phyloP scores from a whole-genome alignment of 1,140 invertebrate genomes.

The Drosophila hydei region DNA sequence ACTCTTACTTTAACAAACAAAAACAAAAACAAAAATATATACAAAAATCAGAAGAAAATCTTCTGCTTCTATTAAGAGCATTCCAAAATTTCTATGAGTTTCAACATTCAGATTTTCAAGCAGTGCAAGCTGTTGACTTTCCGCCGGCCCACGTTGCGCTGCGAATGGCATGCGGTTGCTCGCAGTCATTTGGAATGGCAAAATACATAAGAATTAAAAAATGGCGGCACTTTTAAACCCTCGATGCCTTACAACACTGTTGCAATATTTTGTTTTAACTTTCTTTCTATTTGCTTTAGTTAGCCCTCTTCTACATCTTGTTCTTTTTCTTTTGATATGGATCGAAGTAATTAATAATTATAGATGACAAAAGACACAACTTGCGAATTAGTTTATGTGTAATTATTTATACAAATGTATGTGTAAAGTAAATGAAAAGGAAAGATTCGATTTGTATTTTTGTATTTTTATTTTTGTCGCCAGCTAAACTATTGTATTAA shows the following conservation, averaged over 20 bases:
- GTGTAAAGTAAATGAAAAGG: constrained; percentile 70
- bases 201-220: background rate
- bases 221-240: constrained; percentile 28
- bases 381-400: constrained; percentile 70
- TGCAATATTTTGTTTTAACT: constrained; percentile 64
- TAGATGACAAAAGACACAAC: constrained; percentile 56
- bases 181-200: constrained; percentile 11
- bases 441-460: constrained; percentile 66
- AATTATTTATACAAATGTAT: constrained; percentile 58
- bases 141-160: constrained; percentile 10
- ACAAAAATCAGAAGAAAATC: constrained; percentile 48
- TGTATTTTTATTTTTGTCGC: constrained; percentile 73
- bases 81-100: constrained; percentile 52
- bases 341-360: constrained; percentile 44
- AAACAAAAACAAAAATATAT: constrained; percentile 24
- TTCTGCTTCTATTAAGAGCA: constrained; percentile 55
- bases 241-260: constrained; percentile 60
- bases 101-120: constrained; percentile 31
- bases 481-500: constrained; percentile 80
- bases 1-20: constrained; percentile 1
- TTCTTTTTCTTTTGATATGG: constrained; percentile 38
- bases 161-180: constrained; percentile 15
- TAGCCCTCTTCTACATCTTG: constrained; percentile 32
- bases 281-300: constrained; percentile 59
- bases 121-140: constrained; percentile 27